These are phyloP conservation scores for Penaeus japonicus DNA, from an alignment of 1,140 invertebrate species.

Conservation along the genomic window DNA sequence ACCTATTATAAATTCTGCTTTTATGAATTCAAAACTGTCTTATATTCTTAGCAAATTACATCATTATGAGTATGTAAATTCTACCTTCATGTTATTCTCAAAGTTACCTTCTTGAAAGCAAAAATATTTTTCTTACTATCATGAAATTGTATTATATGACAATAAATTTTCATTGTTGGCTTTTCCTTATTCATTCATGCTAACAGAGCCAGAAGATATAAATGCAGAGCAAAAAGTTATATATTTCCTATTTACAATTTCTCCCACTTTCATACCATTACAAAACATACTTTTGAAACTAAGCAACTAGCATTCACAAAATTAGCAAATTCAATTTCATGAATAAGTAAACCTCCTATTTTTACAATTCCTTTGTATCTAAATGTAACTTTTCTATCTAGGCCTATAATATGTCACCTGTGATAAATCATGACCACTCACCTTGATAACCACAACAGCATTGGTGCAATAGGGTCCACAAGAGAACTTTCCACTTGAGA, in stretches of 20 bases:
- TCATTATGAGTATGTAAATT: not conserved
- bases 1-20: not conserved
- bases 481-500: slow-evolving; percentile 66
- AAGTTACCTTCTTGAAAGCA: too few relatives aligned
- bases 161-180: too few relatives aligned
- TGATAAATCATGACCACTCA: not conserved
- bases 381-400: not conserved
- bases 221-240: not conserved
- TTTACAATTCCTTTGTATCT: not conserved
- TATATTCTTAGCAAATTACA: slow-evolving; percentile 54
- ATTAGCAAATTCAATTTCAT: too few relatives aligned
- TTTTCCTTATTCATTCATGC: too few relatives aligned
- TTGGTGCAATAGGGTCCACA: slow-evolving; percentile 73
- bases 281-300: too few relatives aligned
- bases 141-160: too few relatives aligned
- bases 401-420: not conserved
- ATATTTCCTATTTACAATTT: not conserved
- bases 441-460: slow-evolving; percentile 64
- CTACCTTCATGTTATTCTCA: not conserved
- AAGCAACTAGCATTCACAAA: too few relatives aligned
- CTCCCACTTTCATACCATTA: too few relatives aligned
- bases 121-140: too few relatives aligned
- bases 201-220: not conserved
- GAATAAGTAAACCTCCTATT: too few relatives aligned
- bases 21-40: slow-evolving; percentile 17